Evolutionary conservation across 2,888 invertebrate species (phyloP), one percentile per base, ranked within the genome.

Genomic region (Holacanthella duospinosa): DNA sequence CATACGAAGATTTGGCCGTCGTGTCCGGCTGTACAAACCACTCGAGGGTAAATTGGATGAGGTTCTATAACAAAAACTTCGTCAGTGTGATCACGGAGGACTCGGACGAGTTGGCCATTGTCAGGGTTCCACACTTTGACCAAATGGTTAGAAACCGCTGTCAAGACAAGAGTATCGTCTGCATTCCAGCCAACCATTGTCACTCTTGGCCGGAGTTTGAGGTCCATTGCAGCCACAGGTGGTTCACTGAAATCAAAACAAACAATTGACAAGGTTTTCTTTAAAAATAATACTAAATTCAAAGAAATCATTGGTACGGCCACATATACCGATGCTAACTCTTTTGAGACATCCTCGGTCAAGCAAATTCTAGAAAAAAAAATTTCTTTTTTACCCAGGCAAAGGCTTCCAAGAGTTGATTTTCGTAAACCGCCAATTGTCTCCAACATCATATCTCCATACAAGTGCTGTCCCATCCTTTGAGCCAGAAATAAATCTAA

Each of bases 151-250:
- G 88, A 92, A 29, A 92, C 92, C 0, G 96, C 93, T 0, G 95
- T 96, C 59, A 96, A 84, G 29, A 91, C 87, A 78, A 84, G 86
- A 53, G 84, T 82, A 78, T 99, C 97, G 65, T 91, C 89, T 66
- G 83, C 82, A 77, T 89, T 91, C 97, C 97, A 99, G 65, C 88
- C 87, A 4, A 97, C 93, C 94, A 97, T 97, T 1, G 93, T 93
- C 19, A 97, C 94, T 80, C 88, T 85, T 12, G 69, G 66, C 53
- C 70, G 60, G n/a, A 63, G 62, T 66, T 67, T 70, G 2, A 64
- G 69, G 64, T 67, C 71, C 25, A 64, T 66, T 27, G 64, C 64
- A n/a, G 71, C 63, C 4, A 68, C 68, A 53, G 73, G 68, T 28
- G 71, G 67, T 59, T 67, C 66, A 29, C 65, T 68, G 58, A 12